Base-by-base conservation (phyloP, 2,888 invertebrate species). In the Hydrotaea cyrtoneurina region DNA sequence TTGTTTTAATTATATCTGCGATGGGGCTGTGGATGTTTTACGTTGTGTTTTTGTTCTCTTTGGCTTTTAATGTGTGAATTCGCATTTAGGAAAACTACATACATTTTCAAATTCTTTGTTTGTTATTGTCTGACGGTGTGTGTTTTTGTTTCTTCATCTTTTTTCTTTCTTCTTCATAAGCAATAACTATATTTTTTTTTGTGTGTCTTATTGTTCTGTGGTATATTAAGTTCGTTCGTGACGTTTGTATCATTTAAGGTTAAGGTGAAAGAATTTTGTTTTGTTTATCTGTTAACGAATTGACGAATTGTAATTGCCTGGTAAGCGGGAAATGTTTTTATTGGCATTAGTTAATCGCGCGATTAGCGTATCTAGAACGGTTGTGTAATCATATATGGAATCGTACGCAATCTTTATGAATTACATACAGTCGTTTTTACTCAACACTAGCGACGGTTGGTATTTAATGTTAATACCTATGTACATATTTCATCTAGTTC, bases 1-100 rank as follows among this genome's bases (percentile, higher is more conserved):
- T 83, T 83, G 80, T 80, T 83, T 69, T 78, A 83, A 80, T 78
- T 79, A 76, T 75, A 79, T 69, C 17, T 36, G 31, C 10, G 36
- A n/a, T 39, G 66, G 2, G 46, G 69, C 21, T 15, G 15, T 59
- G 57, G 57, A 39, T 69, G 43, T 31, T 53, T 50, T n/a, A 21
- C 39, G 69, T 17, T 62, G 39, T 39, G 62, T 64, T 69, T 69
- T 77, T 69, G 64, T 72, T 69, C 7, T 69, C 66, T 77, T 31
- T 78, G 1, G 26, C 64, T 64, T 31, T 26, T 59, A 2, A 31
- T 53, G 36, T 72, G 11, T 39, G 10, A 10, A 39, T 39, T 76
- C 36, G 53, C 46, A 31, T 64, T 66, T 66, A 64, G 55, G 36
- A 71, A 74, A 73, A 74, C 39, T 72, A 72, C 78, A 72, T 72